Evolutionary conservation across 2,888 invertebrate species (phyloP), one percentile per base, ranked within the genome.

Genomic region (Hypsopygia costalis): DNA sequence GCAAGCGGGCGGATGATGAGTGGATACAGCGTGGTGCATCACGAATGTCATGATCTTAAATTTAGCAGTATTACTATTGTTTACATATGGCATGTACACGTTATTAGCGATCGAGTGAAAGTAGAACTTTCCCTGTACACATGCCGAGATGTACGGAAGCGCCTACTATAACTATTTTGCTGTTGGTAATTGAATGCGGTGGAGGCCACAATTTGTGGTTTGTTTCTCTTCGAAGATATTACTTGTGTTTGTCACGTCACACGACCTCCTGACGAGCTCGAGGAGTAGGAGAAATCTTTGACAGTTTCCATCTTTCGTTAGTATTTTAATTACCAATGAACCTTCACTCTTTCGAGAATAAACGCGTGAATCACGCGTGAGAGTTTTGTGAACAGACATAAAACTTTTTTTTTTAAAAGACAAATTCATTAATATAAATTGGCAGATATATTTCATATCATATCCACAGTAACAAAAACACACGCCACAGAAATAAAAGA

Each of bases 1-100:
- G 77, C 79, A 83, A 81, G 85, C 83, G 81, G 83, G 78, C 76
- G 68, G 74, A 71, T 61, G 63, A 69, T 71, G 63, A 59, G 63
- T 64, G 58, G 55, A 56, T 49, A 47, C 47, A 59, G 64, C 64
- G 55, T 55, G 64, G 74, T 85, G 79, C 82, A 85, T 80, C 75
- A 77, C 83, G 74, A 83, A 82, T 72, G 80, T 64, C 62, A 48
- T 43, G 42, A 42, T 39, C 45, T 34, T 25, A 21, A 31, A 12
- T 36, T 33, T 29, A 34, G 2, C 6, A 28, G 10, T 16, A 31
- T 28, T 31, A 47, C 41, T 40, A 49, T 51, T 51, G 46, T 47
- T 50, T 49, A 46, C 34, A 41, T 45, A 34, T 8, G 12, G 46
- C 46, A 49, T 47, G 43, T 55, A 54, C 49, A 51, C 50, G 50